A percentile compares a stretch with the other conserved stretches of the same genome.
Conservation (phyloP, 1,140 invertebrate genomes). For the Coelopa frigida region DNA sequence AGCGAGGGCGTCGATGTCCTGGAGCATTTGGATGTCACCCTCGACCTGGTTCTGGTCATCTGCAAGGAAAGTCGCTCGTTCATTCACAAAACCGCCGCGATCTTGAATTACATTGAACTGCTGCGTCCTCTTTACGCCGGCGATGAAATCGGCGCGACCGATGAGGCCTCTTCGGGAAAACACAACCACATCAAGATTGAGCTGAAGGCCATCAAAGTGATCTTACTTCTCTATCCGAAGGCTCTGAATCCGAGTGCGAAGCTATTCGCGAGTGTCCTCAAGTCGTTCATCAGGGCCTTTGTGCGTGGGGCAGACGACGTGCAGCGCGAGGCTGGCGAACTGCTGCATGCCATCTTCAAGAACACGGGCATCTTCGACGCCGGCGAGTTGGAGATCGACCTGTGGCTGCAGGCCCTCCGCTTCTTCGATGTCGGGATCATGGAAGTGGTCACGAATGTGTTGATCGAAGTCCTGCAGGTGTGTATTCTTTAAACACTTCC, state of each 20-base stretch:
- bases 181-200: conserved; percentile 48
- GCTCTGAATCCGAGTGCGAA: conserved; percentile 51
- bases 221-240: conserved; percentile 52
- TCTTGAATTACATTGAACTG: conserved; percentile 37
- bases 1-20: conserved; percentile 20
- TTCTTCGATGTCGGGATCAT: conserved; percentile 26
- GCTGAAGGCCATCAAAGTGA: conserved; percentile 58
- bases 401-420: conserved; percentile 54
- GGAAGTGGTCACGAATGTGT: conserved; percentile 23
- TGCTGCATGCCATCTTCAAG: conserved; percentile 51
- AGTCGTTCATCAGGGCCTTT: conserved; percentile 49
- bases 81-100: conserved; percentile 35
- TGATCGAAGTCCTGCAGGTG: conserved; percentile 24
- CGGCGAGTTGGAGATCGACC: conserved; percentile 53
- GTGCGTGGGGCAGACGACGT: conserved; percentile 44
- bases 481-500: not conserved
- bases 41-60: conserved; percentile 35
- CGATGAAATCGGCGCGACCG: conserved; percentile 17
- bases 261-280: conserved; percentile 52
- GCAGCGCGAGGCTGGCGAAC: conserved; percentile 29
- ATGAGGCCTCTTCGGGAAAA: not conserved
- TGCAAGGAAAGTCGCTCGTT: conserved; percentile 39
- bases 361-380: conserved; percentile 55
- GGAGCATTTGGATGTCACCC: conserved; percentile 28
- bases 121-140: conserved; percentile 31